Evolutionary conservation across 2,113 vertebrate genomes (phyloP).

Genomic region (Hystrix brachyura): DNA sequence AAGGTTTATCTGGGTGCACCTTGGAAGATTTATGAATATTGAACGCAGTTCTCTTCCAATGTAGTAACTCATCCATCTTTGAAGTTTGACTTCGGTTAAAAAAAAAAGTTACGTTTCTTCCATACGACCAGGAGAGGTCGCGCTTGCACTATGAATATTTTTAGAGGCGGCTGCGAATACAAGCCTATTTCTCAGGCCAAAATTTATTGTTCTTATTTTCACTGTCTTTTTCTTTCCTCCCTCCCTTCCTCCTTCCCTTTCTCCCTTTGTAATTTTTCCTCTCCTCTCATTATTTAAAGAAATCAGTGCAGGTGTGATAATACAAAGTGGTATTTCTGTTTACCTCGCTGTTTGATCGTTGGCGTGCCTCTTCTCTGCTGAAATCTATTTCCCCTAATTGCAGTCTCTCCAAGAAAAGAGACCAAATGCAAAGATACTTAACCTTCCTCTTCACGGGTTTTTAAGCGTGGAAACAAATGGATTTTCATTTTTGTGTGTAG

Average conservation of each 20-base stretch:
- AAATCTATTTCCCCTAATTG: not conserved
- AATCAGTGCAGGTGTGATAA: not conserved
- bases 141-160: constrained; percentile 46
- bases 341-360: not conserved
- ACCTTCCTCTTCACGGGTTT: not conserved
- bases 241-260: not conserved
- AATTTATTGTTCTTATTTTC: not conserved
- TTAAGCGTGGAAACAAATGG: not conserved
- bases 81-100: not conserved
- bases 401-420: not conserved
- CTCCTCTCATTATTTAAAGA: not conserved
- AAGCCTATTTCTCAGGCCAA: accelerated
- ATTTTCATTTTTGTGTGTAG: not conserved
- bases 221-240: not conserved
- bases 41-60: not conserved
- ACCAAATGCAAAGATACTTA: not conserved
- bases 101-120: not conserved
- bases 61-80: not conserved
- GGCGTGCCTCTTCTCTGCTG: not conserved
- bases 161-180: accelerated
- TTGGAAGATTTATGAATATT: not conserved
- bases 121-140: not conserved
- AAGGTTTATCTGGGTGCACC: not conserved
- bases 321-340: not conserved
- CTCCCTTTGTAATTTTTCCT: not conserved